phyloP scores from a whole-genome alignment of 2,113 vertebrate species.

The Halcyon malimbica region DNA sequence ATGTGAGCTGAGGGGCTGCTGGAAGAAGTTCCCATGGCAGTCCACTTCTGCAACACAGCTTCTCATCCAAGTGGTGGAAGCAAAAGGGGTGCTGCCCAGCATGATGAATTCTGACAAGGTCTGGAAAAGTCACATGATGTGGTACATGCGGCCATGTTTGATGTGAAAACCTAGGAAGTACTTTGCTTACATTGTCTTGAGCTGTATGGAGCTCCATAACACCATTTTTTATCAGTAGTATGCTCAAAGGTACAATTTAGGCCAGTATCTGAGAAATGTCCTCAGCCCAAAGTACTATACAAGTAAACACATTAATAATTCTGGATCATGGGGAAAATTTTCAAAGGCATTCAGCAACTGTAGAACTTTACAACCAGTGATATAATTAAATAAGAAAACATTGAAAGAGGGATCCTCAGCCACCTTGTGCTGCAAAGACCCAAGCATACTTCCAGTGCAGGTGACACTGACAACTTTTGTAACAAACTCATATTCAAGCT shows the following conservation, averaged over 20 bases:
- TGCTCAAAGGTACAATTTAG: neutral
- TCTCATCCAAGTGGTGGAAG: fast-evolving
- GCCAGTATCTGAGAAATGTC: neutral
- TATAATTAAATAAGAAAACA: neutral
- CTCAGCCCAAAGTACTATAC: neutral
- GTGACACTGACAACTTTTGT: neutral
- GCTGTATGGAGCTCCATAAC: neutral
- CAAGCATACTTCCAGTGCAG: neutral
- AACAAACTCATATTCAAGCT: neutral
- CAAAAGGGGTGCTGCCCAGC: neutral
- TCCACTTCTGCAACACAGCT: neutral
- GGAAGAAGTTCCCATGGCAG: neutral
- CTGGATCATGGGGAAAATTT: neutral
- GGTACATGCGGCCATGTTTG: fast-evolving
- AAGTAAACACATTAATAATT: neutral
- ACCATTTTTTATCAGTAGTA: neutral
- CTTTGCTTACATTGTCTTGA: neutral
- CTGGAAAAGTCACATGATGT: neutral
- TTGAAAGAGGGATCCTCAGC: neutral
- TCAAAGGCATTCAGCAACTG: neutral
- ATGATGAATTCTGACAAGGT: neutral
- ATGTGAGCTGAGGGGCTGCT: fast-evolving
- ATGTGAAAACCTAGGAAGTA: neutral
- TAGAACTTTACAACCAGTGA: neutral
- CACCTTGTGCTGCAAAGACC: neutral